Conservation (phyloP, 2,113 vertebrate genomes). For the Nematolebias whitei region DNA sequence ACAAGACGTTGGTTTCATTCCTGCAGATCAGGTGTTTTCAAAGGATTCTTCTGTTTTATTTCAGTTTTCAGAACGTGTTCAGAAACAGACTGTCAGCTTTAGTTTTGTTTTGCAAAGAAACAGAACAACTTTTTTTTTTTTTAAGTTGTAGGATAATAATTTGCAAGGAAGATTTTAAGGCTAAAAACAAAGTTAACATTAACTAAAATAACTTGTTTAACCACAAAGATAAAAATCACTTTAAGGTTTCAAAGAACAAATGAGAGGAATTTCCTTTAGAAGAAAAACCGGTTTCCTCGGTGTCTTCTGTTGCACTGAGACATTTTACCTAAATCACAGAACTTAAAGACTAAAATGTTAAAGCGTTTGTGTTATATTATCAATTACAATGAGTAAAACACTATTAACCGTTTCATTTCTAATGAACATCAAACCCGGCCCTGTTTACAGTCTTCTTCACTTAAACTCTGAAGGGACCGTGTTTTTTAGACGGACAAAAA, state of each 20-base stretch:
- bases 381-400: neutral
- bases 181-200: neutral
- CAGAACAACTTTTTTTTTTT: no score
- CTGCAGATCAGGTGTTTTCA: conserved; percentile 11
- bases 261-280: neutral
- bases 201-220: conserved; percentile 1
- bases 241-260: conserved; percentile 10
- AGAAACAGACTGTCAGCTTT: neutral
- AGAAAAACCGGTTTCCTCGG: conserved; percentile 29
- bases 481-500: neutral
- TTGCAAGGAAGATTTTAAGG: neutral
- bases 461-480: neutral
- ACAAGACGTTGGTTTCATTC: conserved; percentile 27
- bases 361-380: neutral
- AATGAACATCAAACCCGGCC: neutral
- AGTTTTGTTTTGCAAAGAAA: neutral
- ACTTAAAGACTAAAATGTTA: neutral
- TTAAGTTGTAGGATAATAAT: neutral
- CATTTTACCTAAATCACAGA: neutral
- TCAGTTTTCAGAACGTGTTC: no score
- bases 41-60: no score
- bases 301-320: neutral
- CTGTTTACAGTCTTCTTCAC: neutral
- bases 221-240: neutral
- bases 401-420: neutral